These are phyloP conservation scores for Todiramphus saurophagus DNA, from an alignment of 2,113 vertebrate species.

Conservation along the genomic window DNA sequence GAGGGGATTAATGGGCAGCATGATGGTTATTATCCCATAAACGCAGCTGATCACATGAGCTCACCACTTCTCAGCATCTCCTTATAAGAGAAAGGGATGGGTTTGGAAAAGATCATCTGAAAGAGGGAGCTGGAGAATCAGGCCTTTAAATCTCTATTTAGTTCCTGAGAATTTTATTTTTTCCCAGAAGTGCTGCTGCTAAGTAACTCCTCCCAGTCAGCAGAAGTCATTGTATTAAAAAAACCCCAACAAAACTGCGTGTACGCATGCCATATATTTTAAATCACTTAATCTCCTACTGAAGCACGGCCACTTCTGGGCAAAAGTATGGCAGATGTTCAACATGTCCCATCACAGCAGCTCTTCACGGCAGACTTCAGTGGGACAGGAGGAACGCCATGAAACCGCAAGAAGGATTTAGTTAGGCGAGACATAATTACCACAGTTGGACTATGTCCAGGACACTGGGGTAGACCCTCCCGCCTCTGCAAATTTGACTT, in stretches of 20 bases:
- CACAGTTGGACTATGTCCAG: constrained; percentile 6
- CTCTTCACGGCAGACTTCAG: not conserved
- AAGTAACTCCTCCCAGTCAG: not conserved
- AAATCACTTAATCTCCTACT: not conserved
- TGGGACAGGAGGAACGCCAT: accelerated
- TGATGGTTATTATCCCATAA: not conserved
- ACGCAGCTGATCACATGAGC: not conserved
- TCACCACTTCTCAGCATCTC: not conserved
- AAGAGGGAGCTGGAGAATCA: not conserved
- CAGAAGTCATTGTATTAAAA: not conserved
- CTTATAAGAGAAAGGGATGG: not conserved
- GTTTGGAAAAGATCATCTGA: not conserved
- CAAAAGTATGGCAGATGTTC: not conserved
- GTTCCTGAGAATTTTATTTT: not conserved
- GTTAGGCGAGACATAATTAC: not conserved
- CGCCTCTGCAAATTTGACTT: constrained; percentile 53
- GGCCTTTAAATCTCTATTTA: not conserved
- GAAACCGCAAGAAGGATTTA: not conserved
- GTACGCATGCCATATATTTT: not conserved
- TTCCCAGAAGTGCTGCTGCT: not conserved
- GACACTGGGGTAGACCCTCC: constrained; percentile 14
- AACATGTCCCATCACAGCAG: not conserved
- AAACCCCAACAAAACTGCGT: not conserved
- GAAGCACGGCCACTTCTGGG: not conserved
- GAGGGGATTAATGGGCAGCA: not conserved